Conservation (phyloP, 2,797 vertebrate species). For the Rhabdomys pumilio region DNA sequence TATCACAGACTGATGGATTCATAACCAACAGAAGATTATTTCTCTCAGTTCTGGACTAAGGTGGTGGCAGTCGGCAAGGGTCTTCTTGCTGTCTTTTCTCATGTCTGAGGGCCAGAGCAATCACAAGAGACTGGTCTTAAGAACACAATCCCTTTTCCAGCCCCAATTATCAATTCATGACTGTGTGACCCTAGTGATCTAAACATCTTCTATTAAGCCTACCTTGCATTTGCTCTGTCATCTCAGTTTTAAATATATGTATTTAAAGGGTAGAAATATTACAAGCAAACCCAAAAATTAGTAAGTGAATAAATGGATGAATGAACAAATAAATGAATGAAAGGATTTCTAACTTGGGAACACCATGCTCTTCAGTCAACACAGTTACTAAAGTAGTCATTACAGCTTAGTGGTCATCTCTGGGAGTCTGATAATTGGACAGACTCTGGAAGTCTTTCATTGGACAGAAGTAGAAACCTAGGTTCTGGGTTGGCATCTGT, state of each 20-base stretch:
- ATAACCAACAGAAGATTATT: neutral
- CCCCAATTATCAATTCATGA: neutral
- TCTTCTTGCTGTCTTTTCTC: neutral
- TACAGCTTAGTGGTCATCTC: neutral
- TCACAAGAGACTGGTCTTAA: neutral
- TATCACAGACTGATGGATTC: neutral
- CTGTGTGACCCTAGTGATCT: neutral
- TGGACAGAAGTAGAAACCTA: neutral
- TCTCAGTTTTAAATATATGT: neutral
- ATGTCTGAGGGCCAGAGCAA: neutral
- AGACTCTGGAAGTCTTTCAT: neutral
- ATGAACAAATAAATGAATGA: neutral
- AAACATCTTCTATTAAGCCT: neutral
- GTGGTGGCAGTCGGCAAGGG: neutral
- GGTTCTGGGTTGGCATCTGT: neutral
- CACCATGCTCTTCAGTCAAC: neutral
- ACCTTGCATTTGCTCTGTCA: neutral
- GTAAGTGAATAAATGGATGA: neutral
- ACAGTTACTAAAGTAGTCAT: neutral
- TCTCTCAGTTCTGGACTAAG: neutral
- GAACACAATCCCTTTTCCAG: neutral
- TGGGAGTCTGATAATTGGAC: neutral
- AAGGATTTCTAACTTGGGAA: neutral
- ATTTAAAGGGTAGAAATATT: neutral
- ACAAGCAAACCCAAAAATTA: neutral